Evolutionary conservation across 1,140 invertebrate species (phyloP).

Genomic region (Drepana arcuata): DNA sequence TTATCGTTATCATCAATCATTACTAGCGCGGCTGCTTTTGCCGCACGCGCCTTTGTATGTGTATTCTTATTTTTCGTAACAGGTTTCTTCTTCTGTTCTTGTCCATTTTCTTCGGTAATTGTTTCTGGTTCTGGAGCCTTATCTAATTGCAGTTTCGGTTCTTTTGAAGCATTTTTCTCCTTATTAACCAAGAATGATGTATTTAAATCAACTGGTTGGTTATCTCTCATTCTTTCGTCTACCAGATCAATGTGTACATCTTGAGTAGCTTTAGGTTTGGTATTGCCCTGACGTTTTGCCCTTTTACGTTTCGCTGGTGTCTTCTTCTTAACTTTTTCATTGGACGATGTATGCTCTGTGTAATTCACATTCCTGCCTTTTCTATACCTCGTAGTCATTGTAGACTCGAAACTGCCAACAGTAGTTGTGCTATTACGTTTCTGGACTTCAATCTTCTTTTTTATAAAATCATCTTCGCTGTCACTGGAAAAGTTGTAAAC

Average conservation of each 20-base stretch:
- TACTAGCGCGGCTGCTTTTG: constrained; percentile 6
- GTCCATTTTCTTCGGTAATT: constrained; percentile 16
- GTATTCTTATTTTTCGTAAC: constrained; percentile 8
- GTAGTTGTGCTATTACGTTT: constrained; percentile 19
- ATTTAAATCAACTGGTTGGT: constrained; percentile 24
- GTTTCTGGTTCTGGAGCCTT: constrained; percentile 30
- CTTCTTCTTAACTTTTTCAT: constrained; percentile 5
- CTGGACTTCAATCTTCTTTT: constrained; percentile 17
- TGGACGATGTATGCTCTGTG: constrained; percentile 12
- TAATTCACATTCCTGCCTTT: constrained; percentile 4
- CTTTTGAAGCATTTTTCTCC: too few species aligned
- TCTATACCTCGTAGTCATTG: constrained; percentile 7
- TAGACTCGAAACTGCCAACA: constrained; percentile 10
- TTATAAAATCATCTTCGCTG: constrained; percentile 45
- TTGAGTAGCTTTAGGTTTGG: constrained; percentile 1
- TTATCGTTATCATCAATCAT: constrained; percentile 9
- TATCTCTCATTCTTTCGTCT: constrained; percentile 41
- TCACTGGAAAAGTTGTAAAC: constrained; percentile 44
- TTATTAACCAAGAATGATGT: constrained; percentile 28
- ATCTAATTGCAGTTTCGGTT: too few species aligned
- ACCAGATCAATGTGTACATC: constrained; percentile 11
- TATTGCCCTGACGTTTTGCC: neutral
- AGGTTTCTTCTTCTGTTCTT: constrained; percentile 4
- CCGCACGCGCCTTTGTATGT: constrained; percentile 11
- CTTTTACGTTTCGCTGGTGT: constrained; percentile 12